Conservation (phyloP, 2,797 vertebrate genomes). For the Spinibarbus caldwelli region DNA sequence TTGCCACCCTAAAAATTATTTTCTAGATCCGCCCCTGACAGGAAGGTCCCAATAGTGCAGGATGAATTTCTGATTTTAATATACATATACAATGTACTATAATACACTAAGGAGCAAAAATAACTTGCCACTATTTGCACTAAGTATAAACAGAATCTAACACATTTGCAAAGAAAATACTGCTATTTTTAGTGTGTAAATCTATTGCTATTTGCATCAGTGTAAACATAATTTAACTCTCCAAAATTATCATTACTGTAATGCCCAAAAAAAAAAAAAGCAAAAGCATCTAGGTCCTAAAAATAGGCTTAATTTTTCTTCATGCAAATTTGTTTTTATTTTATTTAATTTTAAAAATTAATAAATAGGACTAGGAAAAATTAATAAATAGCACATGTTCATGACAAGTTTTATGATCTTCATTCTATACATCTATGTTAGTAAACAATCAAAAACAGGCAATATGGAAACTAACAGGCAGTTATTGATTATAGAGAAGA, state of each 20-base stretch:
- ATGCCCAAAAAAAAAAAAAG: neutral
- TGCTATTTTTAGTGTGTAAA: neutral
- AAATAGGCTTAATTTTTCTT: neutral
- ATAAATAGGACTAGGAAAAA: neutral
- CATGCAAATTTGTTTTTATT: neutral
- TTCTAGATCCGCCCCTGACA: too few species aligned
- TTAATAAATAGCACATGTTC: neutral
- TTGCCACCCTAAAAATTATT: too few species aligned
- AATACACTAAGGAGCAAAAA: neutral
- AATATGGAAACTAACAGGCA: neutral
- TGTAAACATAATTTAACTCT: neutral
- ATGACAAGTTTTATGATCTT: neutral
- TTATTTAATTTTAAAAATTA: neutral
- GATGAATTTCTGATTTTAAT: too few species aligned
- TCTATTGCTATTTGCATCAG: neutral
- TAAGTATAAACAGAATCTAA: neutral
- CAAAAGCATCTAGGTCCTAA: neutral
- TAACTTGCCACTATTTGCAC: neutral
- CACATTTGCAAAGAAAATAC: neutral
- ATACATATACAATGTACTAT: too few species aligned
- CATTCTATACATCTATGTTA: neutral
- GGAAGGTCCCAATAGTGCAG: too few species aligned
- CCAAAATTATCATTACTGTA: neutral
- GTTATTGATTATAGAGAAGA: constrained; percentile 38
- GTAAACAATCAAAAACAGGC: neutral